A percentile compares a stretch with the other conserved stretches of the same genome.
Conservation (phyloP, 2,113 vertebrate genomes). For the Oreocharis arfaki region DNA sequence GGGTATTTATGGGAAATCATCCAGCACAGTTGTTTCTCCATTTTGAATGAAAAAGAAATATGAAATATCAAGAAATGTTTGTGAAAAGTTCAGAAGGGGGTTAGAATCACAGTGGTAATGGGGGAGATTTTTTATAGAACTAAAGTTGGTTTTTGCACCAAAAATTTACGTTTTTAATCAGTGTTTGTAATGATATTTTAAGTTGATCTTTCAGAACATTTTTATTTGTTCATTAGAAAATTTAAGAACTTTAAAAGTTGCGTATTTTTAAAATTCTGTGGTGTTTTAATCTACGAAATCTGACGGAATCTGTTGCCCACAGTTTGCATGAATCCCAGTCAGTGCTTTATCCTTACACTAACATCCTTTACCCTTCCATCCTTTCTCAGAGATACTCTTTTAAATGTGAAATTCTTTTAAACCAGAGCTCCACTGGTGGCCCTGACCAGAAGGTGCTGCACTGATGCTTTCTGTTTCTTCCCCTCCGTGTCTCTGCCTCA, state of each 20-base stretch:
- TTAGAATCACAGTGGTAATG: background rate
- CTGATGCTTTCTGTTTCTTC: background rate
- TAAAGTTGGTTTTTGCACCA: background rate
- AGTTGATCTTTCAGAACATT: background rate
- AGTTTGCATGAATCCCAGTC: background rate
- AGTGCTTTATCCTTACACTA: background rate
- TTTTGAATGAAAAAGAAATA: background rate
- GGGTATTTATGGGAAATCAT: background rate
- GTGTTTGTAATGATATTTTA: background rate
- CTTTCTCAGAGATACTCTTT: background rate
- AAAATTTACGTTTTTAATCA: background rate
- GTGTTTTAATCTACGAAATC: background rate
- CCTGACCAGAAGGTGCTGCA: background rate
- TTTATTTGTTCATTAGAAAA: background rate
- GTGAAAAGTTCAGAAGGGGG: background rate
- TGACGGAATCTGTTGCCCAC: background rate
- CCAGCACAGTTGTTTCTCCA: background rate
- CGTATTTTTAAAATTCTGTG: background rate
- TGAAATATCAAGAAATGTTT: background rate
- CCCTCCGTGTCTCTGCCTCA: background rate
- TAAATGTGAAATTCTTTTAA: background rate
- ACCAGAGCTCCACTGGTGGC: background rate
- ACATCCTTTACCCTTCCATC: background rate
- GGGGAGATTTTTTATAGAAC: background rate
- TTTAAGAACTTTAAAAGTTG: background rate